These are phyloP conservation scores for Athrips mouffetella DNA, from an alignment of 2,888 invertebrate species.

Conservation along the genomic window DNA sequence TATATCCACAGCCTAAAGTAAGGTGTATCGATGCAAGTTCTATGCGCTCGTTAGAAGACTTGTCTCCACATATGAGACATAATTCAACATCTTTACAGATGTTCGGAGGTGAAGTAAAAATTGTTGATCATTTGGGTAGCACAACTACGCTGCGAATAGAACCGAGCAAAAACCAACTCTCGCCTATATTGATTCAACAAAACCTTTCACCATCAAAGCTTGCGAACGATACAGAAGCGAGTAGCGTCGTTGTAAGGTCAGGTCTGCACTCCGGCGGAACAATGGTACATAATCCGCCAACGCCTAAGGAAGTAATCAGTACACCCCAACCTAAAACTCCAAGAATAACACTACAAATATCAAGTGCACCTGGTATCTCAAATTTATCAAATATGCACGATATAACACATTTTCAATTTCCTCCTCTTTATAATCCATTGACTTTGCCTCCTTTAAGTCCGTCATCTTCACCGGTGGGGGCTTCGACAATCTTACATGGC, in stretches of 20 bases:
- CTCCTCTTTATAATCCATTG: constrained; percentile 83
- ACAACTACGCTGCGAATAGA: constrained; percentile 84
- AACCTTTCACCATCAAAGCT: constrained; percentile 69
- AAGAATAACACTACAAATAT: constrained; percentile 67
- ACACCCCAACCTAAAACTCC: constrained; percentile 72
- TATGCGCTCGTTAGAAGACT: constrained; percentile 77
- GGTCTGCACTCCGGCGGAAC: constrained; percentile 91
- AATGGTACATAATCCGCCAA: constrained; percentile 81
- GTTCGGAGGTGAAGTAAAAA: constrained; percentile 89
- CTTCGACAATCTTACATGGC: constrained; percentile 81
- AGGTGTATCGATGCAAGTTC: constrained; percentile 70
- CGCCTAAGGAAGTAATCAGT: constrained; percentile 63
- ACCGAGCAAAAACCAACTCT: constrained; percentile 77
- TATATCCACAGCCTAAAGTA: constrained; percentile 72
- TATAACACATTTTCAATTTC: constrained; percentile 79
- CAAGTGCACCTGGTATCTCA: constrained; percentile 75
- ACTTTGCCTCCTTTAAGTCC: constrained; percentile 79
- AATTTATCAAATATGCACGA: constrained; percentile 75
- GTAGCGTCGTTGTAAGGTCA: constrained; percentile 87
- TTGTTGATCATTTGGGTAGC: constrained; percentile 83
- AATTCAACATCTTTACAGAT: constrained; percentile 79
- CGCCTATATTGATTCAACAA: constrained; percentile 76
- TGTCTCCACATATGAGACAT: constrained; percentile 77
- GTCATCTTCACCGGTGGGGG: constrained; percentile 72
- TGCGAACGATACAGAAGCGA: constrained; percentile 71